Conservation (phyloP, 2,797 vertebrate genomes). For the Cossypha niveicapilla region DNA sequence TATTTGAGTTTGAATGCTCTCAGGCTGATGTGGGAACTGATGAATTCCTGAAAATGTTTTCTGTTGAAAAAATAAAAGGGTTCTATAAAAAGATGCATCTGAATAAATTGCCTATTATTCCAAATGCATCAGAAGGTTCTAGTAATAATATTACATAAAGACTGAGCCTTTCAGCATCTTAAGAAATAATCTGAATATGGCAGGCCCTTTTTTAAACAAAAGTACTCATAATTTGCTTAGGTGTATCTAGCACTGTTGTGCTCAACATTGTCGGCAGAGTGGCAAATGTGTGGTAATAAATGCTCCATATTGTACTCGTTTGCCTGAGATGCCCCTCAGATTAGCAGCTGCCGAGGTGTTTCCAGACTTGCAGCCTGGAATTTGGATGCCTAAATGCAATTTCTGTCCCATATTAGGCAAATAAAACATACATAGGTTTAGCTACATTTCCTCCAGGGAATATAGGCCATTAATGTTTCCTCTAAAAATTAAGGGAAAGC, state of each 20-base stretch:
- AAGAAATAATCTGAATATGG: not conserved
- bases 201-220: not conserved
- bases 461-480: not conserved
- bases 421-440: not conserved
- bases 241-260: not conserved
- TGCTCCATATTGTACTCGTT: not conserved
- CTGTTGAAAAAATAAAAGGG: not conserved
- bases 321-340: not conserved
- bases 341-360: not conserved
- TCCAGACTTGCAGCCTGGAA: not conserved
- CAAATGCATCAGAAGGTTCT: not conserved
- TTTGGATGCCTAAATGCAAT: not conserved
- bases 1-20: not conserved
- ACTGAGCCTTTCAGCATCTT: not conserved
- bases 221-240: not conserved
- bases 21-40: not conserved
- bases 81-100: not conserved
- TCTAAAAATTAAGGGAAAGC: conserved; percentile 20
- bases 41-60: not conserved
- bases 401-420: not conserved
- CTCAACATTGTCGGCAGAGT: not conserved
- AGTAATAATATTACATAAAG: not conserved
- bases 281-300: not conserved
- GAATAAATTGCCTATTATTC: not conserved
- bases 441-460: not conserved